Base-by-base conservation (phyloP, 2,888 invertebrate genomes). In the Cheilosia urbana region DNA sequence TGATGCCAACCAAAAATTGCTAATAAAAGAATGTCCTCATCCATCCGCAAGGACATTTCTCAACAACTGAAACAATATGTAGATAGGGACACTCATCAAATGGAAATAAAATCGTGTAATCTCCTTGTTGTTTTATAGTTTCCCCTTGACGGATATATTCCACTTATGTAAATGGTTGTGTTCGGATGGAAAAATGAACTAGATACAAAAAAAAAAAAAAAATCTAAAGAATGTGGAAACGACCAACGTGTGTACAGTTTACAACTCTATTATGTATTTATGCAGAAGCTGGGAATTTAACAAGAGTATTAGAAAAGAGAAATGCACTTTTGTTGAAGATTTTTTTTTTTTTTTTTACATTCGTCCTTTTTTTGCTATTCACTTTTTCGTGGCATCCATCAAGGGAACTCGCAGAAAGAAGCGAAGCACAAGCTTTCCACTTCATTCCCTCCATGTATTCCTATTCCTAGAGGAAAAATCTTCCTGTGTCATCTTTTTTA, bases 31-130 rank as follows among this genome's bases (percentile, higher is more conserved):
- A 15, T 49, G 49, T 30, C 51, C n/a, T 21, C 30, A 42, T n/a
- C n/a, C n/a, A 19, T 53, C 5, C 11, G 45, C 80, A 68, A 75
- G 80, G 75, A 63, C 47, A 80, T 78, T 65, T 51, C n/a, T 58
- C 71, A 53, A 24, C 45, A 53, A n/a, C n/a, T 5, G 30, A 60
- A 81, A 81, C 69, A 69, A 4, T 34, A 34, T 3, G 24, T 6
- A 34, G 30, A 7, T 34, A 63, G 65, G 58, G 81, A 75, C 69
- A 81, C 62, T 81, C 81, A 81, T 81, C 81, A 81, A 81, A 71
- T 71, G 63, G 45, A 81, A 76, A 76, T 76, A 63, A 65, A 65
- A 81, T 81, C 69, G 42, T 65, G 69, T 81, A 65, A 76, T 81
- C 76, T 71, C 71, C 65, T 76, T 81, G 76, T 58, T 63, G 62